These are phyloP conservation scores for Penaeus japonicus DNA, from an alignment of 1,140 invertebrate species.

Conservation along the genomic window DNA sequence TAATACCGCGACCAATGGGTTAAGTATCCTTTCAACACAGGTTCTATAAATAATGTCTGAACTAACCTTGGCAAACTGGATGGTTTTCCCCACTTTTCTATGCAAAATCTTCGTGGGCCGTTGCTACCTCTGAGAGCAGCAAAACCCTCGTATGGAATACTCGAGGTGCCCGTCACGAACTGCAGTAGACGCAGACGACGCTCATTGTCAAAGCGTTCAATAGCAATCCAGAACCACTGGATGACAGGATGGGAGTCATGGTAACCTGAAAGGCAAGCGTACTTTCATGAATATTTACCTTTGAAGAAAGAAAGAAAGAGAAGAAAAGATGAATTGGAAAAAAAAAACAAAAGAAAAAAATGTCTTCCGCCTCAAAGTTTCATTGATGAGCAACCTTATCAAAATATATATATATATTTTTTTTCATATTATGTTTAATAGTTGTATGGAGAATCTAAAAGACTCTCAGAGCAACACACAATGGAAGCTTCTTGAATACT, in stretches of 20 bases:
- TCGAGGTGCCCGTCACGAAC: conserved; percentile 97
- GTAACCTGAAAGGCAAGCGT: conserved; percentile 74
- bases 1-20: too few species aligned
- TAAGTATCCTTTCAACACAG: not conserved
- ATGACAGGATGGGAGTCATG: conserved; percentile 94
- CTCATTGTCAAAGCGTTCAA: conserved; percentile 93
- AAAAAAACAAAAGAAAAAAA: too few species aligned
- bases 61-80: conserved; percentile 87
- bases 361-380: too few species aligned
- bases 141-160: conserved; percentile 97
- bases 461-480: too few species aligned
- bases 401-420: too few species aligned
- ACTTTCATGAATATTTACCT: not conserved
- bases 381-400: too few species aligned
- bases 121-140: conserved; percentile 92
- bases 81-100: conserved; percentile 97
- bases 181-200: conserved; percentile 89
- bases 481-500: too few species aligned
- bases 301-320: too few species aligned
- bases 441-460: too few species aligned
- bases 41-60: not conserved
- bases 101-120: conserved; percentile 94
- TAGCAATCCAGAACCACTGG: conserved; percentile 94
- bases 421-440: too few species aligned
- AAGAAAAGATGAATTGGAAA: too few species aligned